Evolutionary conservation across 2,888 invertebrate genomes (phyloP).

Genomic region (Spicauda simplicius): DNA sequence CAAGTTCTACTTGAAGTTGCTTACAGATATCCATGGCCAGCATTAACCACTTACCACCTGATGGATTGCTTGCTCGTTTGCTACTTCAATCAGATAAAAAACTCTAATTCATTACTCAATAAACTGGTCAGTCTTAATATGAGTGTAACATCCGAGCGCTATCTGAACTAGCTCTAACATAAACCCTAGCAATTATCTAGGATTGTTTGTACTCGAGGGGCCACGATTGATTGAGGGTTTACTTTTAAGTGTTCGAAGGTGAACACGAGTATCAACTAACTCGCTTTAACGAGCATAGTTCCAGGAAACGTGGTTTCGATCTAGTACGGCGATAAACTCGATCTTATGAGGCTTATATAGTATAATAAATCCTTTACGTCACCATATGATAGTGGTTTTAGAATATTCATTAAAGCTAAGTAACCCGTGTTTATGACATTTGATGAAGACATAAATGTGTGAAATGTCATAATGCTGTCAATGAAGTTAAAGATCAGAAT

Average conservation of each 20-base stretch:
- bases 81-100: too few relatives aligned
- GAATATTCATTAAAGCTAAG: not conserved
- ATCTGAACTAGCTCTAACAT: not conserved
- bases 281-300: slow-evolving; percentile 10
- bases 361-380: not conserved
- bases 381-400: not conserved
- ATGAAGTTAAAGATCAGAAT: too few relatives aligned
- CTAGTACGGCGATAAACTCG: slow-evolving; percentile 3
- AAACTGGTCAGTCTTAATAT: not conserved
- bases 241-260: slow-evolving; percentile 13
- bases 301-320: not conserved
- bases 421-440: not conserved
- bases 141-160: not conserved
- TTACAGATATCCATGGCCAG: too few relatives aligned
- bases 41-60: too few relatives aligned
- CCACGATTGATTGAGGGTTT: slow-evolving; percentile 17
- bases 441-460: not conserved
- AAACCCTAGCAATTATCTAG: slow-evolving; percentile 4
- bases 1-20: too few relatives aligned
- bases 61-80: too few relatives aligned
- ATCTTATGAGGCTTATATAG: not conserved
- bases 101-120: too few relatives aligned
- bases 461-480: too few relatives aligned
- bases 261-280: slow-evolving; percentile 14
- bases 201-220: slow-evolving; percentile 14